These are phyloP conservation scores for Mythimna lalbum DNA, from an alignment of 2,888 invertebrate genomes.

Conservation along the genomic window DNA sequence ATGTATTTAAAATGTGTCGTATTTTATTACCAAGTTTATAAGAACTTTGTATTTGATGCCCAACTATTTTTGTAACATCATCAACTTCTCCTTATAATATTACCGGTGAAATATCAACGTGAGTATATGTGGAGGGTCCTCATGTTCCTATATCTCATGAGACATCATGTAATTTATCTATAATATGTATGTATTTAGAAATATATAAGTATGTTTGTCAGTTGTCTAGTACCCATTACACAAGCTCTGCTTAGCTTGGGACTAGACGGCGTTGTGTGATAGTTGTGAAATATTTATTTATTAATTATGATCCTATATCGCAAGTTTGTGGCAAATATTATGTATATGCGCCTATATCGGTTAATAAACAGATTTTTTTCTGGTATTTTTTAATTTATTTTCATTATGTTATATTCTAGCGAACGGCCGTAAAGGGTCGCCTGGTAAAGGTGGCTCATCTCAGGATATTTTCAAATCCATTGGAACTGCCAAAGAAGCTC, in stretches of 20 bases:
- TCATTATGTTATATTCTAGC: not conserved
- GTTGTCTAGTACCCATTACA: too few relatives aligned
- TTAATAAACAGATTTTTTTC: not conserved
- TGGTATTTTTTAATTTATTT: not conserved
- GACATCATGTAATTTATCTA: too few relatives aligned
- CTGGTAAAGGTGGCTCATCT: not conserved
- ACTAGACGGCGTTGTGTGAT: too few relatives aligned
- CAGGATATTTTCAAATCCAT: constrained; percentile 7
- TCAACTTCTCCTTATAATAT: not conserved
- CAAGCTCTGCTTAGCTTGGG: too few relatives aligned
- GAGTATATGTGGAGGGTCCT: too few relatives aligned
- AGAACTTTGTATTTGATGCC: too few relatives aligned
- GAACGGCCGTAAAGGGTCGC: not conserved
- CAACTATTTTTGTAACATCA: not conserved
- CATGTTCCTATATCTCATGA: not conserved
- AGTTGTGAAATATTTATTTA: too few relatives aligned
- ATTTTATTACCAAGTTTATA: not conserved
- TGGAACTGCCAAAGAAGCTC: constrained; percentile 31
- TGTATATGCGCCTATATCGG: not conserved
- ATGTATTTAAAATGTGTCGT: not conserved
- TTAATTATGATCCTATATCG: too few relatives aligned
- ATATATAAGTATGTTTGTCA: too few relatives aligned
- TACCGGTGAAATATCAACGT: not conserved
- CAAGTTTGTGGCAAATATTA: not conserved
- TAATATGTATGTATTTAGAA: too few relatives aligned